Base-by-base conservation (phyloP, 35 echinoderm and acorn worm genomes). In the Patiria miniata region DNA sequence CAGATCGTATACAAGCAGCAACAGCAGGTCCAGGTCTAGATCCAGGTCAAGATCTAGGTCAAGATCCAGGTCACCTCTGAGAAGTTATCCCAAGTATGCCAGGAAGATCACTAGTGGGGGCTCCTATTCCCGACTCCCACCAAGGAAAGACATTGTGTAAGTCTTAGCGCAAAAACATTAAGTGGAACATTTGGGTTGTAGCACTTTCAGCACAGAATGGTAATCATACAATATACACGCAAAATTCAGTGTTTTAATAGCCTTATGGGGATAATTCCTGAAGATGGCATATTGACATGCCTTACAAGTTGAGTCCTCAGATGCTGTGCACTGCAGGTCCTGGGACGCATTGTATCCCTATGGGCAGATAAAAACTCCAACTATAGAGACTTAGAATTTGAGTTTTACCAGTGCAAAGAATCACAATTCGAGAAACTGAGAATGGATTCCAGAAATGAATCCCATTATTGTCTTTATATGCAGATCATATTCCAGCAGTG, bases 1-100 rank as follows among this genome's bases (percentile, higher is more conserved):
- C 65, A 73, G 65, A 73, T 73, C 65, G 21, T 73, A 73, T 34
- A 28, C 65, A 18, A 73, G 65, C 34, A 73, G 65, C 65, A 32
- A 18, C 65, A n/a, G n/a, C n/a, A n/a, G n/a, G n/a, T n/a, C n/a
- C n/a, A n/a, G n/a, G n/a, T n/a, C n/a, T n/a, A n/a, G n/a, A n/a
- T n/a, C n/a, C n/a, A 73, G 65, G 3, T 73, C 65, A 36, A 22
- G 65, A 36, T 73, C 65, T 23, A 73, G 65, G 34, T 73, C 65
- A 18, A 73, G 65, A 34, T 73, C 65, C 14, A 73, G 65, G 29
- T 73, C 65, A 14, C 65, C 65, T 32, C 65, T 32, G 21, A 73
- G 65, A 9, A 23, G 65, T 2, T 14, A 34, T 10, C 0, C 65
- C 65, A 73, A 73, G 15, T 36, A 73, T 7, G 34, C 21, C 65